phyloP scores from a whole-genome alignment of 2,113 vertebrate genomes.

The Macquaria australasica region DNA sequence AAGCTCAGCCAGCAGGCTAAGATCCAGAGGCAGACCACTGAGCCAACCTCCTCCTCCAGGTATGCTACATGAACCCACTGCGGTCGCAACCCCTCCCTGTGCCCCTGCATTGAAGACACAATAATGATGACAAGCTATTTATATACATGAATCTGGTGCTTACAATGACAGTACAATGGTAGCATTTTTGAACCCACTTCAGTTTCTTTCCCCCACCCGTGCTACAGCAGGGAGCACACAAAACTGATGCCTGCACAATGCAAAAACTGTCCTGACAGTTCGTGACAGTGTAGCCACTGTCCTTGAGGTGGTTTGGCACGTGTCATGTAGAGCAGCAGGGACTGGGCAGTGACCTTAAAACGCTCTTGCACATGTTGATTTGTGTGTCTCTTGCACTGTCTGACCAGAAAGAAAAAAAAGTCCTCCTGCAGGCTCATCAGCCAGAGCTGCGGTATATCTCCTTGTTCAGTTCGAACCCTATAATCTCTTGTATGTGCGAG shows the following conservation, averaged over 20 bases:
- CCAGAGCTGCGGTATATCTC: slow-evolving; percentile 27
- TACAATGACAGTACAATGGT: background rate
- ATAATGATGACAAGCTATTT: background rate
- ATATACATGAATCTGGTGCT: background rate
- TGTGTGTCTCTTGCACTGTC: background rate
- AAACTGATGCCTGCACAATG: background rate
- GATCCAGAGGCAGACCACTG: slow-evolving; percentile 96
- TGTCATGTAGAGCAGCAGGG: slow-evolving; percentile 32
- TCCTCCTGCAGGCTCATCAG: slow-evolving; percentile 9
- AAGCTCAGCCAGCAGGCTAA: slow-evolving; percentile 92
- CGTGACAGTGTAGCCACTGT: slow-evolving; percentile 21
- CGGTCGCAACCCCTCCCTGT: slow-evolving; percentile 3
- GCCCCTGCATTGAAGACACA: background rate
- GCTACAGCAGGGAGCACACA: background rate
- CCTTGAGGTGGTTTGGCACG: slow-evolving; percentile 54
- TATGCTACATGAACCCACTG: slow-evolving; percentile 66
- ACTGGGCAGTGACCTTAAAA: slow-evolving; percentile 58
- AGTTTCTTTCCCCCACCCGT: background rate
- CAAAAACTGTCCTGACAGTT: slow-evolving; percentile 24
- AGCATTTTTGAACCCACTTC: background rate
- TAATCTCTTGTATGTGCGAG: slow-evolving; percentile 77
- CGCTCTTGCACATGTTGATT: background rate
- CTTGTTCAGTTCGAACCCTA: slow-evolving; percentile 60
- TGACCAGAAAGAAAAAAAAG: background rate
- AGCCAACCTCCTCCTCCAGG: slow-evolving; percentile 97